Percentiles rank a stretch among this genome's conserved stretches.
Conservation (phyloP, 2,113 vertebrate genomes). For the Bujurquina vittata region DNA sequence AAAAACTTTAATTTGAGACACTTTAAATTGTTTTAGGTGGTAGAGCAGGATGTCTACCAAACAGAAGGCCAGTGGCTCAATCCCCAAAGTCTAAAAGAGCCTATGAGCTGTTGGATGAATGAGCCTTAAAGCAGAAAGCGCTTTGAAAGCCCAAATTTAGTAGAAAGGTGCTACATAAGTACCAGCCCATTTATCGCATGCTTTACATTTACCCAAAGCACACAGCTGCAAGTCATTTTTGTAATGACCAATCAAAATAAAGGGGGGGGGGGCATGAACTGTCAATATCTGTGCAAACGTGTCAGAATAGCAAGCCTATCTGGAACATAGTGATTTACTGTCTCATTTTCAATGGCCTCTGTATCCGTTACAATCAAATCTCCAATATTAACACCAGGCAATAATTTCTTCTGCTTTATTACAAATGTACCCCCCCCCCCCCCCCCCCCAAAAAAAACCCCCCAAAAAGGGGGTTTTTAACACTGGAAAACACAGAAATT, state of each 20-base stretch:
- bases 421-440: conserved; percentile 62
- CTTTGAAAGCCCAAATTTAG: neutral
- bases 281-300: conserved; percentile 68
- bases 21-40: too few species aligned
- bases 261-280: conserved; percentile 56
- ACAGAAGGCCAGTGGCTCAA: too few species aligned
- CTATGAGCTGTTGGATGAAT: neutral
- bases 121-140: neutral
- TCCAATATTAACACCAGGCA: conserved; percentile 75
- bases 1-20: too few species aligned
- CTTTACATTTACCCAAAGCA: neutral
- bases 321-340: conserved; percentile 74
- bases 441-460: conserved; percentile 41
- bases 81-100: neutral
- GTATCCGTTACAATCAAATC: conserved; percentile 79
- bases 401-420: conserved; percentile 76
- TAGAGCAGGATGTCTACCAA: too few species aligned
- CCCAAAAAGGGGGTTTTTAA: too few species aligned
- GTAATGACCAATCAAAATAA: conserved; percentile 70
- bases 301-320: conserved; percentile 49
- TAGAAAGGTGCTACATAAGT: too few species aligned
- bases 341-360: conserved; percentile 68
- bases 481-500: too few species aligned
- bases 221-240: conserved; percentile 38
- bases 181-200: neutral